Base-by-base conservation (phyloP, 53 echinoderm and acorn worm species). In the Henricia sp. region DNA sequence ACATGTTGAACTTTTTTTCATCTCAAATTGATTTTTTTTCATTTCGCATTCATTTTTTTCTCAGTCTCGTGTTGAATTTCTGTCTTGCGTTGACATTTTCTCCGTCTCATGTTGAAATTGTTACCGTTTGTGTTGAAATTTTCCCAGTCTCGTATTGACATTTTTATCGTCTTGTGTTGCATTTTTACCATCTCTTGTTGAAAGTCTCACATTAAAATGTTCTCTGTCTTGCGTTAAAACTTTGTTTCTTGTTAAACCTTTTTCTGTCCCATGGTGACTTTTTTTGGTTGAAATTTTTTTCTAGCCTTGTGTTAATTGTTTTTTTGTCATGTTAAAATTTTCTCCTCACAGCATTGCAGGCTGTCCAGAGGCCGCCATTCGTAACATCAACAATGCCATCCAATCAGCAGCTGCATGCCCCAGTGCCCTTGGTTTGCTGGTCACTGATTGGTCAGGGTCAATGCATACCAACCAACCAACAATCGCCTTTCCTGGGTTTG, bases 401-500 rank as follows among this genome's bases (percentile, higher is more conserved):
- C 83, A 66, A 36, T 86, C 91, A 64, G 90, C 88, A 8, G 54
- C 59, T 4, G 69, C 74, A 76, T 89, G 88, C 63, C 75, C 89
- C 0, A 85, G 80, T 86, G 88, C 89, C 48, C 28, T 99, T 19
- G 99, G 99, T 30, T 36, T 99, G 19, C 75, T 99, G 37, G 41
- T 99, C 72, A 85, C 92, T 1, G 88, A 94, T 68, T 99, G 99
- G 99, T 67, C 99, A 35, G 99, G 99, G 58, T 42, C 65, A 39
- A 89, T 73, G 24, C 89, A 83, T 73, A 72, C 87, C 41, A 92
- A 94, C 57, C 94, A 94, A 63, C 88, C 85, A 32, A 77, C 86
- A 10, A 57, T 99, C 46, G 90, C 90, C 34, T 94, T 92, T 91
- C 99, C 99, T 4, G 94, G 83, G 26, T 91, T 92, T 41, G 72